Evolutionary conservation across 2,113 vertebrate genomes (phyloP).

Genomic region (Pluvialis apricaria): DNA sequence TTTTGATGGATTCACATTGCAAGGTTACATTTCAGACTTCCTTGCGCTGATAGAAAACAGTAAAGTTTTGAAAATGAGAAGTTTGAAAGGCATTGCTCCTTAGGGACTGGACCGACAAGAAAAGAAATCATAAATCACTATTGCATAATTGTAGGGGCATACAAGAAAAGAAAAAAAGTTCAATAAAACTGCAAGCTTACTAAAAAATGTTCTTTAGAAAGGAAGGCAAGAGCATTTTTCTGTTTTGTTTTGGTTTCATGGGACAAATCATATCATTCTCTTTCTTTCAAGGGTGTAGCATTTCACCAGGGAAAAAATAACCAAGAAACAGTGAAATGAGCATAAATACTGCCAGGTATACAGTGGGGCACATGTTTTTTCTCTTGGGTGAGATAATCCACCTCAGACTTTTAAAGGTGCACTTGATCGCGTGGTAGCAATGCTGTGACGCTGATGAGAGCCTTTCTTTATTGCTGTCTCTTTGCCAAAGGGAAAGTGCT

Average conservation of each 20-base stretch:
- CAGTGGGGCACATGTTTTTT: neutral
- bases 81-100: neutral
- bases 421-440: neutral
- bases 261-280: neutral
- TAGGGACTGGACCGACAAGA: neutral
- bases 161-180: neutral
- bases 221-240: neutral
- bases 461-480: neutral
- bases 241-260: neutral
- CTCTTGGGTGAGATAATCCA: neutral
- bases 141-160: neutral
- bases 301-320: neutral
- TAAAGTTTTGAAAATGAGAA: neutral
- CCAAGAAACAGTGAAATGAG: neutral
- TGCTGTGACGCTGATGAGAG: neutral
- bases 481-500: neutral
- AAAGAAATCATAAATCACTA: neutral
- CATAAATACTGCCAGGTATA: neutral
- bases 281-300: neutral
- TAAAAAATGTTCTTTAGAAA: neutral
- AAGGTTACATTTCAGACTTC: conserved; percentile 13
- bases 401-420: neutral
- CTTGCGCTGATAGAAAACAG: neutral
- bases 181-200: neutral
- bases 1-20: conserved; percentile 8